These are phyloP conservation scores for Cromileptes altivelis DNA, from an alignment of 2,113 vertebrate species.

Conservation along the genomic window DNA sequence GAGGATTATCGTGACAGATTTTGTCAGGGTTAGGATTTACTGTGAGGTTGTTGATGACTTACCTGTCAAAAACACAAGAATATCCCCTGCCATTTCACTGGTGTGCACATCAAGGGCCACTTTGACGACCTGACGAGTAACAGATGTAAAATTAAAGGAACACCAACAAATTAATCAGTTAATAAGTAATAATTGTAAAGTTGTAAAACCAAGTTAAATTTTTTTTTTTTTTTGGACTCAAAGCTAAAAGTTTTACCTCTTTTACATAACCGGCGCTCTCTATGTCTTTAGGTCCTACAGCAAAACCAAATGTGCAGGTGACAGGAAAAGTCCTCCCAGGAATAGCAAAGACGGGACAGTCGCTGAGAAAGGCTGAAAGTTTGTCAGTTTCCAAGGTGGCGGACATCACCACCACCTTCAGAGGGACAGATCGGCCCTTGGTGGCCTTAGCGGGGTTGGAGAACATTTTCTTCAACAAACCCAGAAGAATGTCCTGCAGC, in stretches of 20 bases:
- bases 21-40: not conserved
- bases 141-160: not conserved
- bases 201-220: not conserved
- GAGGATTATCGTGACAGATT: not conserved
- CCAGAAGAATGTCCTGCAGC: constrained; percentile 94
- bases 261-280: constrained; percentile 91
- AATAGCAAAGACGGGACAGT: constrained; percentile 91
- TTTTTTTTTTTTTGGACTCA: too few relatives aligned
- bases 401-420: constrained; percentile 98
- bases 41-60: constrained; percentile 16
- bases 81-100: constrained; percentile 92
- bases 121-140: constrained; percentile 89
- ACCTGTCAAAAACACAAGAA: constrained; percentile 97
- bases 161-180: too few relatives aligned
- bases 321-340: constrained; percentile 95
- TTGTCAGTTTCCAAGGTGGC: constrained; percentile 95
- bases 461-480: constrained; percentile 93
- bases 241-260: constrained; percentile 85
- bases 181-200: not conserved
- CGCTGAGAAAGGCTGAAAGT: constrained; percentile 91
- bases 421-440: constrained; percentile 77
- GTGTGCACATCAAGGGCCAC: constrained; percentile 92
- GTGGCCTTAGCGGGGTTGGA: constrained; percentile 80
- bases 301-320: constrained; percentile 90
- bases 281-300: constrained; percentile 91